phyloP scores from a whole-genome alignment of 2,888 invertebrate species.

The Esperia sulphurella region DNA sequence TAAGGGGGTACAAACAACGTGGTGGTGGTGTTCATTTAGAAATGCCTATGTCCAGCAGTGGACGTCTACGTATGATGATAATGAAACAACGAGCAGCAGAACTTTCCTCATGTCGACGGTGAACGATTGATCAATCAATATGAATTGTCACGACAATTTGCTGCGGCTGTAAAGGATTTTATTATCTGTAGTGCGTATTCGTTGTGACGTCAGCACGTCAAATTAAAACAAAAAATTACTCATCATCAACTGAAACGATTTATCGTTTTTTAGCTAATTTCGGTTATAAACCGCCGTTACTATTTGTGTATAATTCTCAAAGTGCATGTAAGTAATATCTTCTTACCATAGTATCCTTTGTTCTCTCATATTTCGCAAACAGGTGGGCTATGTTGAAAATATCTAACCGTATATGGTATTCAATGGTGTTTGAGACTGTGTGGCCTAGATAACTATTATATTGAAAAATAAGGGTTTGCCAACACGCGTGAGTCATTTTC shows the following conservation, averaged over 20 bases:
- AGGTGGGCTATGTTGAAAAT: conserved; percentile 41
- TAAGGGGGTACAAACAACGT: too few species aligned
- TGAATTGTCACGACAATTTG: too few species aligned
- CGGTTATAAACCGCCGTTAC: conserved; percentile 20
- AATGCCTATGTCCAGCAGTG: too few species aligned
- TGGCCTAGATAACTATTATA: conserved; percentile 45
- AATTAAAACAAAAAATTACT: conserved; percentile 10
- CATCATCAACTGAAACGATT: neutral
- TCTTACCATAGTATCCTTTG: neutral
- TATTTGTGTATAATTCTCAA: conserved; percentile 11
- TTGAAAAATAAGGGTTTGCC: conserved; percentile 35
- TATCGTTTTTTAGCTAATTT: conserved; percentile 10
- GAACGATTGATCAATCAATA: too few species aligned
- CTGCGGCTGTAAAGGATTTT: too few species aligned
- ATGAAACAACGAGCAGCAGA: too few species aligned
- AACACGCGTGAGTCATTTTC: conserved; percentile 44
- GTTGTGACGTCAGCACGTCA: neutral
- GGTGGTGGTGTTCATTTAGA: too few species aligned
- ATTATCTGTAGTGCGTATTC: neutral
- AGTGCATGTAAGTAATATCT: conserved; percentile 28
- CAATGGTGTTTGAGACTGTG: conserved; percentile 32
- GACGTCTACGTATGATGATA: too few species aligned
- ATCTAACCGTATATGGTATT: conserved; percentile 53
- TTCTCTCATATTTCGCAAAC: conserved; percentile 15
- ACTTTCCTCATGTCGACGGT: too few species aligned